Evolutionary conservation across 1,140 invertebrate genomes (phyloP).

Genomic region (Platorchestia sp.): DNA sequence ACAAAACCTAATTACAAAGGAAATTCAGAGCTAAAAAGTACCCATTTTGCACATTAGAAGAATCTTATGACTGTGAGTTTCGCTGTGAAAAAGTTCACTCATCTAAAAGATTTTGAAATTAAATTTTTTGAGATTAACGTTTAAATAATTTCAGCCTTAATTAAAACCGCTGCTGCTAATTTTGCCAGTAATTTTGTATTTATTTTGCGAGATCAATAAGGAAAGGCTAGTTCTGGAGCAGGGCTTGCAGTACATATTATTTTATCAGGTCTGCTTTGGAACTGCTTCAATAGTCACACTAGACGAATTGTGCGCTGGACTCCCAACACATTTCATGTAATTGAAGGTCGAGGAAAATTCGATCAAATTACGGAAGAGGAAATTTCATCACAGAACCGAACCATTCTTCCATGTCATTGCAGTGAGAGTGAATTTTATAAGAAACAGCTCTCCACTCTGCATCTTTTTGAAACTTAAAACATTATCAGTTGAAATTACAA

Average conservation of each 20-base stretch:
- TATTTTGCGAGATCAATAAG: not conserved
- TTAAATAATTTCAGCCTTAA: not conserved
- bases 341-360: not conserved
- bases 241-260: not conserved
- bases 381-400: not conserved
- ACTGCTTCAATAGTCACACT: not conserved
- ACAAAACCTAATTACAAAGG: not conserved
- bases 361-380: not conserved
- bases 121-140: not conserved
- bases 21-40: not conserved
- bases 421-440: not conserved
- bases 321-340: not conserved
- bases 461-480: too few species aligned
- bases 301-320: not conserved
- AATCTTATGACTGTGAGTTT: too few species aligned
- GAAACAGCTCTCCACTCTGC: not conserved
- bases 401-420: not conserved
- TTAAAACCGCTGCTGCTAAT: not conserved
- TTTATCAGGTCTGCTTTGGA: not conserved
- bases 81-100: too few species aligned
- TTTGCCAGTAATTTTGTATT: not conserved
- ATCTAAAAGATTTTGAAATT: too few species aligned
- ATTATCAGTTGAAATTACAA: too few species aligned
- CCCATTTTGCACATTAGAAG: not conserved
- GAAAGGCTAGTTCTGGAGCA: not conserved